Evolutionary conservation across 2,113 vertebrate species (phyloP).

Genomic region (Ictalurus furcatus): DNA sequence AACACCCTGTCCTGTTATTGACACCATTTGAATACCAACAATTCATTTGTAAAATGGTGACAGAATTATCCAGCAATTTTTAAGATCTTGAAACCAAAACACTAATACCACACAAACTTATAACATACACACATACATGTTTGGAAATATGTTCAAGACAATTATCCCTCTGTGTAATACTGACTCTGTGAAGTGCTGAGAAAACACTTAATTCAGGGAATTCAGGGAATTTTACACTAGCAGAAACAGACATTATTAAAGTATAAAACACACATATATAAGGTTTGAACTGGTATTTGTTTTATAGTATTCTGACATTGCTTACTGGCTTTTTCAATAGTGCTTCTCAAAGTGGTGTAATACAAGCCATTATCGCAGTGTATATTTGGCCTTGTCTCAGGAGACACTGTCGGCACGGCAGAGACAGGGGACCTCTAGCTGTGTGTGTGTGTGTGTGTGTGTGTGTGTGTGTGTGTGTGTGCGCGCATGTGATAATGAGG

Average conservation of each 20-base stretch:
- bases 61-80: neutral
- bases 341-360: constrained; percentile 31
- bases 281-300: neutral
- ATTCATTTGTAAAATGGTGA: neutral
- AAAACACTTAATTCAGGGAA: neutral
- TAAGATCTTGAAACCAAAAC: neutral
- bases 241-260: neutral
- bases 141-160: neutral
- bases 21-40: neutral
- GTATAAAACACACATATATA: neutral
- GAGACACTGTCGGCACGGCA: constrained; percentile 12
- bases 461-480: constrained; percentile 1
- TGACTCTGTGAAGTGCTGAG: neutral
- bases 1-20: neutral
- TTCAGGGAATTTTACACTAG: neutral
- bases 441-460: constrained; percentile 28
- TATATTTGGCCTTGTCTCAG: constrained; percentile 35
- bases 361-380: constrained; percentile 30
- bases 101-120: neutral
- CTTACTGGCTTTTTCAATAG: constrained; percentile 27
- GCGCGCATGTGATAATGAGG: constrained; percentile 11
- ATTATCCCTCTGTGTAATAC: neutral
- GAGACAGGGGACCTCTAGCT: constrained; percentile 27
- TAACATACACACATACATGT: neutral
- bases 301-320: neutral